These are phyloP conservation scores for Brachyrhaphis roseni DNA, from an alignment of 2,797 vertebrate genomes.

Conservation along the genomic window DNA sequence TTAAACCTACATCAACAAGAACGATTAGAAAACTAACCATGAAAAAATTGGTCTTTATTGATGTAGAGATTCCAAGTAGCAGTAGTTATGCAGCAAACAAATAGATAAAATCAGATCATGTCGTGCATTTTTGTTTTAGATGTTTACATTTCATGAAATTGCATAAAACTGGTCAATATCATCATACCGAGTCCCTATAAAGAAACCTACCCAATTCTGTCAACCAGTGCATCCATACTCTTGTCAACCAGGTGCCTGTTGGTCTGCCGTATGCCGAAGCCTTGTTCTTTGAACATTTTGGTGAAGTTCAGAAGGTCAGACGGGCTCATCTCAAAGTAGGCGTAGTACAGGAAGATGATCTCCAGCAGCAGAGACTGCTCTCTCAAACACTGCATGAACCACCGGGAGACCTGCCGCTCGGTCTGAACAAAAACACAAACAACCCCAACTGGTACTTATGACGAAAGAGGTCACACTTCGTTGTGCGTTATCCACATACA, in stretches of 20 bases:
- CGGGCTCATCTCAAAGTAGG: constrained; percentile 95
- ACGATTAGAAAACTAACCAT: background rate
- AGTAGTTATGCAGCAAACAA: background rate
- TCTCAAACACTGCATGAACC: constrained; percentile 95
- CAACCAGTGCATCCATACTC: constrained; percentile 92
- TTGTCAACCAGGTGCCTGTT: constrained; percentile 95
- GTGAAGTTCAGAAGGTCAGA: constrained; percentile 88
- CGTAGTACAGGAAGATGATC: constrained; percentile 96
- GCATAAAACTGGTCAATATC: background rate
- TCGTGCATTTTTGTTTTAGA: background rate
- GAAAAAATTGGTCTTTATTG: background rate
- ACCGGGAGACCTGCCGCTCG: constrained; percentile 93
- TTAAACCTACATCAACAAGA: background rate
- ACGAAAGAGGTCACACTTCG: background rate
- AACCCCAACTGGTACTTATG: background rate
- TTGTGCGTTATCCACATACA: background rate
- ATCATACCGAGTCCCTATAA: no score
- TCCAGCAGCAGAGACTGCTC: constrained; percentile 96
- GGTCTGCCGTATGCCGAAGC: constrained; percentile 93
- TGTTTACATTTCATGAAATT: background rate
- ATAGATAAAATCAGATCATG: background rate
- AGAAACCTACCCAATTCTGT: constrained; percentile 89
- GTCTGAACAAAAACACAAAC: constrained; percentile 77
- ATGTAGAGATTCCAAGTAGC: background rate
- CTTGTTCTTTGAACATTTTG: constrained; percentile 94